Evolutionary conservation across 2,888 invertebrate species (phyloP), one percentile per base, ranked within the genome.

Genomic region (Leucoma salicis): DNA sequence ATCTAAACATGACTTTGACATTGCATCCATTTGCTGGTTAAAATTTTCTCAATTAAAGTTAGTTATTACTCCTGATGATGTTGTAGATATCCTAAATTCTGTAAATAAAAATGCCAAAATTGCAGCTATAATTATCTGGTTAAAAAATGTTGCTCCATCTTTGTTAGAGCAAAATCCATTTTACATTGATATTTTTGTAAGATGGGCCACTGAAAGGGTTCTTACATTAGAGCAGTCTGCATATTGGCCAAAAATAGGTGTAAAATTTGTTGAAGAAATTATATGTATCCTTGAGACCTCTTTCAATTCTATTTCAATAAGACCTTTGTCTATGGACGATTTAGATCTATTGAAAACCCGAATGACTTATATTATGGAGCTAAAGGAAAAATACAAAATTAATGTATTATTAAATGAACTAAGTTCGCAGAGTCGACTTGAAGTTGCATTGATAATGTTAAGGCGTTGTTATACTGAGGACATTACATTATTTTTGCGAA

Each of bases 171-270:
- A 80, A 53, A 85, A 86, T 49, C 90, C 90, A 39, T 89, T 82
- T 66, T 72, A 76, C 55, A 76, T 87, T 42, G 90, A 90, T 57
- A 54, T 86, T 46, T 81, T 90, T 70, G 87, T 88, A 2, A 82
- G 82, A 56, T 90, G 90, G 90, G 80, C 85, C 10, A 81, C 80
- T 53, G 83, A 87, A 50, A 81, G 87, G 53, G 76, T 89, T 50
- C 84, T 89, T 57, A 63, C 70, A 27, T 66, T 90, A 29, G 90
- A 90, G 61, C 77, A 83, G 45, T 87, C 89, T 21, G 57, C 70
- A 41, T 88, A 88, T 63, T 90, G 90, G 90, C 90, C 90, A 15
- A 90, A 90, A 74, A 86, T 90, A 50, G 90, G 89, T 1, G 62
- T 85, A 5, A 89, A 85, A 60, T 88, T 86, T 54, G 74, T 85